Evolutionary conservation across 2,888 invertebrate species (phyloP).

Genomic region (Nephrotoma guestfalica): DNA sequence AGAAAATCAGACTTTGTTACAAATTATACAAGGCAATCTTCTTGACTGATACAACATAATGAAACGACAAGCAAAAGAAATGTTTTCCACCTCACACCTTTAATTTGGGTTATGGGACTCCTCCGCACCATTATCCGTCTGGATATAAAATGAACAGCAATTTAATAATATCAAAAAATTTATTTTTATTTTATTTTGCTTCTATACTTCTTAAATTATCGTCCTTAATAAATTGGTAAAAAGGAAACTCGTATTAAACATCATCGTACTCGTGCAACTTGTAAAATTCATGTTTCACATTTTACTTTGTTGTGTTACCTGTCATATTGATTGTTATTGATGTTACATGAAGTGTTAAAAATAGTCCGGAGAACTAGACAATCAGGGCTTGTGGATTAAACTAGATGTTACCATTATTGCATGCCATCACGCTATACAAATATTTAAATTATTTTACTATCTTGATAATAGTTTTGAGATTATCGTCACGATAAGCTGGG

Average conservation of each 20-base stretch:
- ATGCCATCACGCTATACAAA: not conserved
- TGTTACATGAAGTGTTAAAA: not conserved
- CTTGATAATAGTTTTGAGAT: not conserved
- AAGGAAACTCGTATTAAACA: not conserved
- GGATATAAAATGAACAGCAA: not conserved
- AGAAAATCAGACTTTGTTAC: not conserved
- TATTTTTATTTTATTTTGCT: not conserved
- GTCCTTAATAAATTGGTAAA: not conserved
- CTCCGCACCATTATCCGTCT: not conserved
- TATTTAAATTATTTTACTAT: not conserved
- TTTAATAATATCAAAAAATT: not conserved
- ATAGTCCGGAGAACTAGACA: not conserved
- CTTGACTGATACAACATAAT: not conserved
- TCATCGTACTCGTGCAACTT: not conserved
- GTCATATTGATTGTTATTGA: not conserved
- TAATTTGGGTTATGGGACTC: not conserved
- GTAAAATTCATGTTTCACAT: not conserved
- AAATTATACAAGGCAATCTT: not conserved
- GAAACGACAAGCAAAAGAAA: not conserved
- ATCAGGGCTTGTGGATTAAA: not conserved
- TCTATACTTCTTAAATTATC: not conserved
- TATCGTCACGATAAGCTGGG: not conserved
- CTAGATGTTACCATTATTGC: not conserved
- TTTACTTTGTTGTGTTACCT: not conserved
- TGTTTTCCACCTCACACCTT: not conserved